Conservation (phyloP, 2,888 invertebrate species). For the Anagyrus pseudococci region DNA sequence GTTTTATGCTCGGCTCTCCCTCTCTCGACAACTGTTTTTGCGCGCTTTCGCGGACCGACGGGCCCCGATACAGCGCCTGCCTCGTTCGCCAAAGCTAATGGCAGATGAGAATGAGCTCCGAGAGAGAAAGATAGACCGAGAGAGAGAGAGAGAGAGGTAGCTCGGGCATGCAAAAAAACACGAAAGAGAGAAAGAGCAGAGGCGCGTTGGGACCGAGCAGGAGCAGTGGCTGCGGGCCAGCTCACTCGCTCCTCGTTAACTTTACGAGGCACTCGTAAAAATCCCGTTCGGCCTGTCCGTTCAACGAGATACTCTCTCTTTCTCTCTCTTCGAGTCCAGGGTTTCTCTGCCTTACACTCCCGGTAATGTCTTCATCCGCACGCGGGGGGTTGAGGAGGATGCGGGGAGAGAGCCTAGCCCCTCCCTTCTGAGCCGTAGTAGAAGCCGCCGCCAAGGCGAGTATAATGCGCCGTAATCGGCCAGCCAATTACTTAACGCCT, state of each 20-base stretch:
- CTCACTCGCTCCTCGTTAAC: constrained; percentile 58
- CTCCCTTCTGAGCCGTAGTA: neutral
- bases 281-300: constrained; percentile 45
- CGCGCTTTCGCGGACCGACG: constrained; percentile 9
- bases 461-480: constrained; percentile 60
- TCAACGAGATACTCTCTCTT: constrained; percentile 42
- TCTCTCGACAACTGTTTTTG: constrained; percentile 7
- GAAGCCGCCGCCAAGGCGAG: constrained; percentile 51
- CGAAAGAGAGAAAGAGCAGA: constrained; percentile 30
- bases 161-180: constrained; percentile 12
- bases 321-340: constrained; percentile 22
- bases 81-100: constrained; percentile 11
- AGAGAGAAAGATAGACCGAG: constrained; percentile 4
- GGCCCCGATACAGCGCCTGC: neutral
- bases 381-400: constrained; percentile 19
- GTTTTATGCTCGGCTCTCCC: neutral
- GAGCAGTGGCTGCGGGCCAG: constrained; percentile 4
- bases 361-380: constrained; percentile 60
- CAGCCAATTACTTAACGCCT: constrained; percentile 59
- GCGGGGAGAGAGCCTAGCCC: neutral
- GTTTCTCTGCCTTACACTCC: too few relatives aligned
- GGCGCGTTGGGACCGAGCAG: constrained; percentile 11
- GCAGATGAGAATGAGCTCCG: neutral
- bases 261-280: constrained; percentile 62
- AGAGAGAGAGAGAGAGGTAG: neutral